Percentiles rank a stretch among this genome's conserved stretches.
Evolutionary conservation across 2,797 vertebrate species (phyloP).

Genomic region (Helarctos malayanus): DNA sequence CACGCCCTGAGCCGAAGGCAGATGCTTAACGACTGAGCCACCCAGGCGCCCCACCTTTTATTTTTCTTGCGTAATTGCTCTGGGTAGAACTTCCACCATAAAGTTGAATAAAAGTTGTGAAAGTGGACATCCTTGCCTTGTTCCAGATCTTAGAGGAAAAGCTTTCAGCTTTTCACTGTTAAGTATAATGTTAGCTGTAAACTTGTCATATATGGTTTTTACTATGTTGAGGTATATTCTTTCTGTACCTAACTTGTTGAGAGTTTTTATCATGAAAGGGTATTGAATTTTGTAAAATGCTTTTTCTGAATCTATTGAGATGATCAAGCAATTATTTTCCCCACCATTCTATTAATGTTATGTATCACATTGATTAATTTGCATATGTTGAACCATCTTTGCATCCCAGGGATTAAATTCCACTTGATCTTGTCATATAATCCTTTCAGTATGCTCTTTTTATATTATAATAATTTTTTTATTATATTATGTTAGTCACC

Average conservation of each 20-base stretch:
- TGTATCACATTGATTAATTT: neutral
- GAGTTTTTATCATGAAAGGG: neutral
- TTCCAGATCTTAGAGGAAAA: neutral
- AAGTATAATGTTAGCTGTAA: neutral
- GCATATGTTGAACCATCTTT: too few species aligned
- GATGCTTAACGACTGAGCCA: too few species aligned
- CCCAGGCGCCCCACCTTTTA: neutral
- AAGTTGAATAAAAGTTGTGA: neutral
- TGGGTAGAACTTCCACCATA: neutral
- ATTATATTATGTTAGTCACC: too few species aligned
- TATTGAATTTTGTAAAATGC: neutral
- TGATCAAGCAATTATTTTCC: neutral
- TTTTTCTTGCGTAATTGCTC: neutral
- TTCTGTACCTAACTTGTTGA: neutral
- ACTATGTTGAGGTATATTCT: neutral
- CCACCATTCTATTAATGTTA: neutral
- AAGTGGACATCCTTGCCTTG: neutral
- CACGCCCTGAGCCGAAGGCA: too few species aligned
- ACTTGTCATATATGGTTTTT: neutral
- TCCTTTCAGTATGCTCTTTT: neutral
- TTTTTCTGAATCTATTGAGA: neutral
- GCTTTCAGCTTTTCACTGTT: neutral
- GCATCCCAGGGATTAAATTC: neutral
- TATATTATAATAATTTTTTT: too few species aligned
- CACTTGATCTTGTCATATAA: neutral